phyloP scores from a whole-genome alignment of 2,113 vertebrate species.

The Pipa parva region DNA sequence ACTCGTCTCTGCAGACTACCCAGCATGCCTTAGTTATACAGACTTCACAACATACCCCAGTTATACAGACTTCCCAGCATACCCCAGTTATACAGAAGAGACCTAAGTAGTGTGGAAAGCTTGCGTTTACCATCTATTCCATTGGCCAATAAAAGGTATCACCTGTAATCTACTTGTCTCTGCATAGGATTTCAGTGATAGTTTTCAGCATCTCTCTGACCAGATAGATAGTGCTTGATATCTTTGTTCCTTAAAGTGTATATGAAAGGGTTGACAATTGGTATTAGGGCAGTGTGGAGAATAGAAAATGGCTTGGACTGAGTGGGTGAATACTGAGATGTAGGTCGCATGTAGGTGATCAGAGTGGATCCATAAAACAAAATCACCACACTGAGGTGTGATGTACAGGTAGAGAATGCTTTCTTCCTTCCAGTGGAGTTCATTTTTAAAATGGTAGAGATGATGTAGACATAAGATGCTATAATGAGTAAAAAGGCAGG shows the following conservation, averaged over 20 bases:
- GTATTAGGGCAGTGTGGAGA: constrained; percentile 29
- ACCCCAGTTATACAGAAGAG: too few species aligned
- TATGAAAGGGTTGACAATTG: constrained; percentile 30
- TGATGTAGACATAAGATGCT: constrained; percentile 20
- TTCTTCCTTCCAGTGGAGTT: constrained; percentile 12
- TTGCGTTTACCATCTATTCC: too few species aligned
- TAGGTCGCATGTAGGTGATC: constrained; percentile 23
- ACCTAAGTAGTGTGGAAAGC: too few species aligned
- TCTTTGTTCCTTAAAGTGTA: constrained; percentile 34
- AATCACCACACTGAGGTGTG: constrained; percentile 25
- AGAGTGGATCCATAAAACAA: constrained; percentile 18
- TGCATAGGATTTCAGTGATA: too few species aligned
- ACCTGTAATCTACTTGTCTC: too few species aligned
- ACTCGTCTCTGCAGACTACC: too few species aligned
- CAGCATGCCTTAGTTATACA: too few species aligned
- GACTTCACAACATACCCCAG: too few species aligned
- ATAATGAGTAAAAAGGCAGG: constrained; percentile 10
- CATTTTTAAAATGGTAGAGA: background rate
- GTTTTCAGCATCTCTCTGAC: too few species aligned
- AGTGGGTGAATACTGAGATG: constrained; percentile 9
- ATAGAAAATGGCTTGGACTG: constrained; percentile 20
- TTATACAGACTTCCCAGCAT: too few species aligned
- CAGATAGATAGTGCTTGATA: too few species aligned
- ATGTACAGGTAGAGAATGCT: constrained; percentile 31
- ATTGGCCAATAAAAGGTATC: too few species aligned